Conservation (phyloP, 1,140 invertebrate genomes). For the Andrena cerasifolii region DNA sequence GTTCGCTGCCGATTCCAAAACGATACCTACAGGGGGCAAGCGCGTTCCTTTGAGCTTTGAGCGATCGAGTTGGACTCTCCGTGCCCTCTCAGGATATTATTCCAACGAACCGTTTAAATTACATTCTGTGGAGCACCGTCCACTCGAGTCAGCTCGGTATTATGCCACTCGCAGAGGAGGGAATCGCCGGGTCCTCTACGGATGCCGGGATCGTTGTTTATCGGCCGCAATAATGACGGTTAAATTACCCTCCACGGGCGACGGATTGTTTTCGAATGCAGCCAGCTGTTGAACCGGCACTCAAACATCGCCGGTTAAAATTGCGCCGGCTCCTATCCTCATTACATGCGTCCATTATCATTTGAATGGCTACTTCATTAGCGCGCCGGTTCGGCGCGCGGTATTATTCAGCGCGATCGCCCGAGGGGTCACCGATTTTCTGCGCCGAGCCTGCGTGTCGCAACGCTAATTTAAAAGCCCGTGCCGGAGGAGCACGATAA, state of each 20-base stretch:
- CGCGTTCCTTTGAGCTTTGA: slow-evolving; percentile 26
- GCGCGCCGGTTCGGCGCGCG: not conserved
- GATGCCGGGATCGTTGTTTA: slow-evolving; percentile 42
- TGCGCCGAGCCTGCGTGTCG: not conserved
- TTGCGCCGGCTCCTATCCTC: not conserved
- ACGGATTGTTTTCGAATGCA: slow-evolving; percentile 32
- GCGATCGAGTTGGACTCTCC: not conserved
- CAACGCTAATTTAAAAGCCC: not conserved
- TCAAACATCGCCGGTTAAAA: slow-evolving; percentile 26
- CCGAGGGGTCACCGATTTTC: not conserved
- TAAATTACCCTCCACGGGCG: slow-evolving; percentile 33
- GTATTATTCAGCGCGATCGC: not conserved
- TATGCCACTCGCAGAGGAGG: not conserved
- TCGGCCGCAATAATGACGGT: slow-evolving; percentile 40
- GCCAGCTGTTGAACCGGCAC: slow-evolving; percentile 38
- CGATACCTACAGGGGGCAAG: slow-evolving; percentile 31
- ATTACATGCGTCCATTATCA: slow-evolving; percentile 25
- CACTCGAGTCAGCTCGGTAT: slow-evolving; percentile 24
- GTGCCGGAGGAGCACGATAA: too few relatives aligned
- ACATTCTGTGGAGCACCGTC: slow-evolving; percentile 20
- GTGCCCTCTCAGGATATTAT: slow-evolving; percentile 24
- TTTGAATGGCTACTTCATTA: slow-evolving; percentile 30
- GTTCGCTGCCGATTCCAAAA: slow-evolving; percentile 18
- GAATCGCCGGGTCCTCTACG: slow-evolving; percentile 1
- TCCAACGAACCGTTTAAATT: slow-evolving; percentile 36